Percentiles rank a stretch among this genome's conserved stretches.
Evolutionary conservation across 2,113 vertebrate species (phyloP).

Genomic region (Promerops cafer): DNA sequence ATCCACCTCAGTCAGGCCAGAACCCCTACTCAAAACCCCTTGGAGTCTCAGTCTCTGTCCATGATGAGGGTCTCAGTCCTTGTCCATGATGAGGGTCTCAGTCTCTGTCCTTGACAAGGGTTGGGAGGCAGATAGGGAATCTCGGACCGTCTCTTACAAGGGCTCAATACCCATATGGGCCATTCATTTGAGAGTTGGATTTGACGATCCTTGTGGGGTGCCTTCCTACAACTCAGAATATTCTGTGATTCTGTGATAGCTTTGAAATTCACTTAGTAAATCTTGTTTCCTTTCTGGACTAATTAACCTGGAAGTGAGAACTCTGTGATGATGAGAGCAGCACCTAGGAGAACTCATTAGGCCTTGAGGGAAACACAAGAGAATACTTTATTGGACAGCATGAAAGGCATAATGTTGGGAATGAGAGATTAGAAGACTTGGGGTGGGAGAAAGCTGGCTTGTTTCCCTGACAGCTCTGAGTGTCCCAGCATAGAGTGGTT

Average conservation of each 20-base stretch:
- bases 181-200: not conserved
- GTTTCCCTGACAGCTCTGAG: not conserved
- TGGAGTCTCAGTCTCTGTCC: too few species aligned
- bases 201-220: not conserved
- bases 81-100: too few species aligned
- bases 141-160: too few species aligned
- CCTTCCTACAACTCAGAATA: not conserved
- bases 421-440: not conserved
- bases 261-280: not conserved
- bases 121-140: too few species aligned
- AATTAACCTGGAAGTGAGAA: not conserved
- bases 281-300: not conserved
- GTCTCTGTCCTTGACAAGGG: too few species aligned
- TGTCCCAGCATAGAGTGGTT: fast-evolving
- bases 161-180: not conserved
- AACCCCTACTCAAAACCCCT: too few species aligned
- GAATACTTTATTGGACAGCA: not conserved
- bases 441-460: not conserved
- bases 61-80: too few species aligned
- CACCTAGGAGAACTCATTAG: not conserved
- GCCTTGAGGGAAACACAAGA: not conserved
- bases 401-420: not conserved
- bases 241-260: not conserved
- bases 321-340: not conserved
- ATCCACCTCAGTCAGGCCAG: too few species aligned